Base-by-base conservation (phyloP, 2,113 vertebrate genomes). In the Megaptera novaeangliae region DNA sequence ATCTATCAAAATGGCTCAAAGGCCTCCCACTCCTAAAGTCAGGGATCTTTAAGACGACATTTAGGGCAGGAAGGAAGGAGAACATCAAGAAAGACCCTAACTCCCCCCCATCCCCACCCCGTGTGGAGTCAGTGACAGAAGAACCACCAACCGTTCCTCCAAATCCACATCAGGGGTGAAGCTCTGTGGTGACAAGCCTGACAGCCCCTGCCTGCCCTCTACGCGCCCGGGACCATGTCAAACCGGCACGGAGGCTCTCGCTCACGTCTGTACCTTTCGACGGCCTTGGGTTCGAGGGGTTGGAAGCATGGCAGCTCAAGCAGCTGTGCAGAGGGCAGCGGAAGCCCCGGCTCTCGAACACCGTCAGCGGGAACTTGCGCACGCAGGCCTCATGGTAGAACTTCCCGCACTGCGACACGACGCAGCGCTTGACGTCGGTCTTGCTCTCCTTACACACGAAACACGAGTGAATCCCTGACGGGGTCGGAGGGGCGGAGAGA, bases 321-420 rank as follows among this genome's bases (percentile, higher is more conserved):
- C 99, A 99, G 97, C 99, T 98, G 98, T 99, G 99, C 3, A 99
- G 99, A 0, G 99, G 99, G 97, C 99, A 99, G 88, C 99, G 99
- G 91, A 99, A 99, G 64, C 99, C 99, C 69, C 99, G 99, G 98
- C 99, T 99, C 97, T 99, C 99, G 46, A 99, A 99, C 69, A 99
- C 99, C 0, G 99, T 99, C 74, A 99, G 99, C 1, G 99, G 98
- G 78, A 98, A 99, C 94, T 99, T 99, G 69, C 99, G 98, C 94
- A 99, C 99, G 55, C 99, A 99, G 1, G 99, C 99, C 86, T 99
- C 99, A 0, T 99, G 99, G 98, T 99, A 99, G 97, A 99, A 99
- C 85, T 99, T 99, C 18, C 99, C 99, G 1, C 99, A 99, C 97
- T 99, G 99, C 2, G 99, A 99, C 2, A 99, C 99, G 0, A 99